Conservation (phyloP, 2,797 vertebrate genomes). For the Cygnus olor region DNA sequence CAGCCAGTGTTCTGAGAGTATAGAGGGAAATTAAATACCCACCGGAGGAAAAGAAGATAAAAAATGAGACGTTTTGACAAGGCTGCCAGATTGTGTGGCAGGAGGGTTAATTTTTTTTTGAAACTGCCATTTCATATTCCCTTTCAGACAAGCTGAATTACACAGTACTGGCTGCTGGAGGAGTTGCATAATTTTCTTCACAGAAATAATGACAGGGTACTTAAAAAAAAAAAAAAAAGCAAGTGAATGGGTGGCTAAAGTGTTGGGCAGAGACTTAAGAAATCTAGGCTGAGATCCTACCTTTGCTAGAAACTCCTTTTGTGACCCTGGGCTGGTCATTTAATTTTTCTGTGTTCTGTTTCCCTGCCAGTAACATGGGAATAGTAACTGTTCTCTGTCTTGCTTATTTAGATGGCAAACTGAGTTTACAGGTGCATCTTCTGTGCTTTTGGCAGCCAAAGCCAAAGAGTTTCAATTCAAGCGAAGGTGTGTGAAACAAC, state of each 20-base stretch:
- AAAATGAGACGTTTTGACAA: conserved; percentile 42
- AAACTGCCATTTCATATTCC: conserved; percentile 61
- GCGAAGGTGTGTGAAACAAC: background rate
- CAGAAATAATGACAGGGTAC: conserved; percentile 57
- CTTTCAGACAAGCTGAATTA: conserved; percentile 57
- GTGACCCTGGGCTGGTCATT: conserved; percentile 10
- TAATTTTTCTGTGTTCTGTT: background rate
- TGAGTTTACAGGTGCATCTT: background rate
- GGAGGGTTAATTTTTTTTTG: conserved; percentile 52
- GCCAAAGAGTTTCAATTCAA: background rate
- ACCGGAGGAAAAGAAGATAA: background rate
- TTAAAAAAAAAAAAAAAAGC: conserved; percentile 9
- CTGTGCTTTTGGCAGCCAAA: background rate
- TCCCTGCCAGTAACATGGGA: background rate
- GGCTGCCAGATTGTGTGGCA: conserved; percentile 45
- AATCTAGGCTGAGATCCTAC: conserved; percentile 5
- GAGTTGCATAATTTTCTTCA: conserved; percentile 44
- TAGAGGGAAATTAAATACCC: background rate
- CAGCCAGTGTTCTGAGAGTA: background rate
- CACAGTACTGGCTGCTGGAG: conserved; percentile 43
- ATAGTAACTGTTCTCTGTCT: background rate
- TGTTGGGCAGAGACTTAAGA: conserved; percentile 26
- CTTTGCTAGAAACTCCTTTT: conserved; percentile 1
- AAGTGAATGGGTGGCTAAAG: conserved; percentile 36
- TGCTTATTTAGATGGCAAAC: background rate